These are phyloP conservation scores for Cyphotilapia sp. DNA, from an alignment of 2,113 vertebrate genomes.

Conservation along the genomic window DNA sequence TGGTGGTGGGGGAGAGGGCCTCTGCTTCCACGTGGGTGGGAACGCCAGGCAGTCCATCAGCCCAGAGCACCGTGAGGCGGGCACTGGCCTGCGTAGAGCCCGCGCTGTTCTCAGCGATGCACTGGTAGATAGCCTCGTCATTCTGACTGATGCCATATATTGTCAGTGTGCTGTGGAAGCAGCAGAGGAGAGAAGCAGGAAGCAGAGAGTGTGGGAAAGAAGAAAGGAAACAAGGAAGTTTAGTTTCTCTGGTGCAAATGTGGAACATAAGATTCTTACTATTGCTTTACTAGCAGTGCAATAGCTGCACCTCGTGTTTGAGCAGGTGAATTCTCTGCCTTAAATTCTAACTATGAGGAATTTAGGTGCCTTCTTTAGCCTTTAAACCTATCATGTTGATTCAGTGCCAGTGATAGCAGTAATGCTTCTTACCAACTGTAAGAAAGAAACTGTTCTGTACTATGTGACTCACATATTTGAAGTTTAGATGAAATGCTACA, in stretches of 20 bases:
- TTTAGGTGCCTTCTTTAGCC: neutral
- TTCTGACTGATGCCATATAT: constrained; percentile 88
- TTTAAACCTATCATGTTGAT: neutral
- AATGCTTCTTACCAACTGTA: neutral
- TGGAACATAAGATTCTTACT: neutral
- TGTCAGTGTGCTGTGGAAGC: constrained; percentile 80
- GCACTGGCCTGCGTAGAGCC: constrained; percentile 95
- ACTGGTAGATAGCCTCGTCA: constrained; percentile 98
- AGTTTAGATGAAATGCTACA: neutral
- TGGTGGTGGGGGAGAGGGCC: constrained; percentile 83
- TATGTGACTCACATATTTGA: neutral
- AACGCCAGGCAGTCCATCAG: constrained; percentile 86
- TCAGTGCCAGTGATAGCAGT: neutral
- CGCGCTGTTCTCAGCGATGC: constrained; percentile 92
- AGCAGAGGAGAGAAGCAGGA: neutral
- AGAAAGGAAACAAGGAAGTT: neutral
- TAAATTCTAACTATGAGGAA: neutral
- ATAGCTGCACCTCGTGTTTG: neutral
- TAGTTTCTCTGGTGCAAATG: neutral
- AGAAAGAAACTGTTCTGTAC: neutral
- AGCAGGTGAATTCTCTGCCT: neutral
- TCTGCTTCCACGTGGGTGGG: constrained; percentile 78
- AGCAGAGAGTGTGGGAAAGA: neutral
- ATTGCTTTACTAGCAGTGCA: neutral
- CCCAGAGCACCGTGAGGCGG: constrained; percentile 91